Evolutionary conservation across 2,113 vertebrate genomes (phyloP).

Genomic region (Ciconia stormi): DNA sequence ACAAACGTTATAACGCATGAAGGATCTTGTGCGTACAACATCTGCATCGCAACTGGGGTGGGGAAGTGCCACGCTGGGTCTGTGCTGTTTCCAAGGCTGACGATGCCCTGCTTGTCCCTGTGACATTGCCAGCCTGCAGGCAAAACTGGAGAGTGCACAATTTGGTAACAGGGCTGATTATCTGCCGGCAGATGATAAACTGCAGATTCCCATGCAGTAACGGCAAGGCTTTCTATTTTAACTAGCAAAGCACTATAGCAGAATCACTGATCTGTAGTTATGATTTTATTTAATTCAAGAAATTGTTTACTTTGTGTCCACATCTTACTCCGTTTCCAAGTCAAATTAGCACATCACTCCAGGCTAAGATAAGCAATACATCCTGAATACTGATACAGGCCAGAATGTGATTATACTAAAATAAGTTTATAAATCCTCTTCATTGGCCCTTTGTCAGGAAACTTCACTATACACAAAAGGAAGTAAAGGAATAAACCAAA

Average conservation of each 20-base stretch:
- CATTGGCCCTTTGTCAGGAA: not conserved
- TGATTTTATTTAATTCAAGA: not conserved
- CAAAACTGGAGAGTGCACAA: not conserved
- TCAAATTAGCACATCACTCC: conserved; percentile 1
- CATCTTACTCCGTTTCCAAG: not conserved
- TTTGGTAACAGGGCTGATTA: not conserved
- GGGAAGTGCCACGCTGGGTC: not conserved
- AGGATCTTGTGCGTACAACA: not conserved
- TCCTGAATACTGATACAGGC: not conserved
- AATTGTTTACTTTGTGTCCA: not conserved
- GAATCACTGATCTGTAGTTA: not conserved
- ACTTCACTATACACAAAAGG: not conserved
- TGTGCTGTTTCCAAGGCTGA: not conserved
- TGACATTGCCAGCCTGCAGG: not conserved
- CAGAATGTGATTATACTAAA: not conserved
- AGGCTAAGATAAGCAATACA: not conserved
- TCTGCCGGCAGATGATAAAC: not conserved
- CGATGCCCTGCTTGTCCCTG: not conserved
- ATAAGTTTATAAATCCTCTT: not conserved
- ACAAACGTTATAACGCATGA: not conserved
- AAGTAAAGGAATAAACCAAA: not conserved
- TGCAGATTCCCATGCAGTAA: not conserved
- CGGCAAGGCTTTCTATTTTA: not conserved
- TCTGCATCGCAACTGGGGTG: not conserved
- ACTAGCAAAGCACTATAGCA: not conserved